phyloP scores from a whole-genome alignment of 2,888 invertebrate species.

The Chromoteleia sp. region DNA sequence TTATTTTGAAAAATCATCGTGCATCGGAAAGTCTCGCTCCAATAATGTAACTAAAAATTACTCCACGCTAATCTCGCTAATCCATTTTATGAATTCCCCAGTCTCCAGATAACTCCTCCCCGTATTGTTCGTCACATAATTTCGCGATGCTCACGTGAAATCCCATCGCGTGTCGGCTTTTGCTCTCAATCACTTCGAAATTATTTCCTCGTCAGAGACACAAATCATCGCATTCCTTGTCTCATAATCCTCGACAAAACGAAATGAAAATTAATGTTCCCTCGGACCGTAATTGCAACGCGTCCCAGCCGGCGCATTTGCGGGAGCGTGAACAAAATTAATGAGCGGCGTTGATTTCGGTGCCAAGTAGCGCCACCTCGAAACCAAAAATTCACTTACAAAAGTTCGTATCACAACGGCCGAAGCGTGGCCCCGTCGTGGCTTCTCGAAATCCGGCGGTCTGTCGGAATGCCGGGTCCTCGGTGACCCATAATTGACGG shows the following conservation, averaged over 20 bases:
- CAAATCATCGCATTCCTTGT: conserved; percentile 8
- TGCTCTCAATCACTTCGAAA: conserved; percentile 19
- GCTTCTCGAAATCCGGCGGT: conserved; percentile 7
- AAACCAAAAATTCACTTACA: conserved; percentile 22
- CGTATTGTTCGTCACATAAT: conserved; percentile 15
- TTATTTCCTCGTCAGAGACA: conserved; percentile 25
- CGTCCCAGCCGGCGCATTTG: neutral
- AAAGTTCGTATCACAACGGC: conserved; percentile 24
- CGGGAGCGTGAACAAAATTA: neutral
- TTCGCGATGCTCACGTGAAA: conserved; percentile 30
- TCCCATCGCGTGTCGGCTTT: conserved; percentile 36
- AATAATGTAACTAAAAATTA: neutral
- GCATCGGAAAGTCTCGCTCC: neutral
- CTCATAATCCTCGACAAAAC: conserved; percentile 13
- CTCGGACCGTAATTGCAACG: neutral
- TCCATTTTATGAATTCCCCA: conserved; percentile 10
- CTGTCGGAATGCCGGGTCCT: conserved; percentile 18
- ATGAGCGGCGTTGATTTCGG: neutral
- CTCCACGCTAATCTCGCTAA: neutral
- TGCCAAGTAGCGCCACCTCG: conserved; percentile 5
- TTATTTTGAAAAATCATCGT: no score
- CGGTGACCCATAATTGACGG: conserved; percentile 36
- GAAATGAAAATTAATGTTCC: conserved; percentile 7
- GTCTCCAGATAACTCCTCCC: neutral
- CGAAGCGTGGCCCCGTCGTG: neutral